Percentiles rank a stretch among this genome's conserved stretches.
Conservation (phyloP, 2,888 invertebrate species). For the Operophtera brumata region DNA sequence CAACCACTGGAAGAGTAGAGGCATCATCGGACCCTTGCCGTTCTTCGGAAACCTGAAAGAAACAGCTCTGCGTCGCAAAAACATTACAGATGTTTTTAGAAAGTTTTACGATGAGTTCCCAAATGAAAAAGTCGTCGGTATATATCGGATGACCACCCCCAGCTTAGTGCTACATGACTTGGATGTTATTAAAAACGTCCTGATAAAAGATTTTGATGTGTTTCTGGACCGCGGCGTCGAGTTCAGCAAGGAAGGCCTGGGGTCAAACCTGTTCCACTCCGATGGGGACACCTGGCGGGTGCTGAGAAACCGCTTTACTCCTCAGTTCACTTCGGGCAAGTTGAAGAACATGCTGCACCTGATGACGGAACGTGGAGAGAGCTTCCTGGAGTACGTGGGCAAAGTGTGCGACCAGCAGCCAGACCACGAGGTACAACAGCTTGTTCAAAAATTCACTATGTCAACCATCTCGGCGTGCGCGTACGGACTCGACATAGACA, state of each 20-base stretch:
- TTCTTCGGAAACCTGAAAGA: slow-evolving; percentile 51
- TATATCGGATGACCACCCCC: slow-evolving; percentile 52
- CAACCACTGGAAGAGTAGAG: slow-evolving; percentile 59
- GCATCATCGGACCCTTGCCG: slow-evolving; percentile 42
- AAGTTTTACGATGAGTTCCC: slow-evolving; percentile 48
- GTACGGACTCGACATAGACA: slow-evolving; percentile 49
- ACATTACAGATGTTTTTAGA: slow-evolving; percentile 34
- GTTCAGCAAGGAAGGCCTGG: slow-evolving; percentile 48
- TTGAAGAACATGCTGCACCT: slow-evolving; percentile 58
- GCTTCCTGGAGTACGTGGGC: slow-evolving; percentile 33
- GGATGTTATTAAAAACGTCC: slow-evolving; percentile 51
- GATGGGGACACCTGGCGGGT: slow-evolving; percentile 52
- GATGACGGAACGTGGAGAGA: slow-evolving; percentile 44
- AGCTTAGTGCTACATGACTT: slow-evolving; percentile 51
- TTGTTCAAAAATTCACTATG: slow-evolving; percentile 47
- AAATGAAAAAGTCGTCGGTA: slow-evolving; percentile 54
- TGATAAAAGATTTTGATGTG: slow-evolving; percentile 56
- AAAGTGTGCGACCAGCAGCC: slow-evolving; percentile 13
- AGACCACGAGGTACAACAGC: slow-evolving; percentile 40
- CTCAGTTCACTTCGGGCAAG: slow-evolving; percentile 58
- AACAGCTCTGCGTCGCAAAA: slow-evolving; percentile 33
- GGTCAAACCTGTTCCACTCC: slow-evolving; percentile 52
- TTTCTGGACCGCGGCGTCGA: slow-evolving; percentile 54
- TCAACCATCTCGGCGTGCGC: slow-evolving; percentile 48
- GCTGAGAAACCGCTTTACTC: slow-evolving; percentile 49